Base-by-base conservation (phyloP, 2,113 vertebrate species). In the Heterotilapia buettikoferi region DNA sequence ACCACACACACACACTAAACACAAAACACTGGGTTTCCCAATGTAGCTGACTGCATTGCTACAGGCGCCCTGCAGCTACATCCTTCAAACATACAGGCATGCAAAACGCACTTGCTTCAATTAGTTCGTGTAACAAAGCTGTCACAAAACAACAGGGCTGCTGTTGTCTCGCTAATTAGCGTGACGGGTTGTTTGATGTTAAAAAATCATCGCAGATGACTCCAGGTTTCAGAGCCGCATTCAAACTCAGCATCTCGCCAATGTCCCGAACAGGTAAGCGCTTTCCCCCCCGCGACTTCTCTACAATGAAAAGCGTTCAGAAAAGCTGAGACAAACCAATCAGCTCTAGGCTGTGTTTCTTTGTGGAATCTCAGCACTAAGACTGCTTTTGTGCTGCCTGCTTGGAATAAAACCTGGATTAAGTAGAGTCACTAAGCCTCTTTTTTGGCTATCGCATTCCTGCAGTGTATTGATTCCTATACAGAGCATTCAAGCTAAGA, bases 351-450 rank as follows among this genome's bases (percentile, higher is more conserved):
- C 86, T 79, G 56, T 63, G 26, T 79, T 84, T 84, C 86, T 86
- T 87, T 84, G 47, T 56, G 31, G 86, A 88, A 40, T 90, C 84
- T 47, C 13, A 89, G 88, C 88, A 43, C 90, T 89, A 82, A 92
- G 83, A 79, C 83, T 81, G 89, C 86, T 79, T 91, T 88, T 90
- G 81, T 91, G 47, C 68, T 73, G 66, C 79, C 89, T 16, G 59
- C 71, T 91, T 80, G 71, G 83, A 93, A 90, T 90, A 90, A 94
- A 92, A 93, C 84, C 84, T 82, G 86, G 91, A 93, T 93, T 92
- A 92, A 92, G 86, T 40, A 26, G 81, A 93, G 89, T 91, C 89
- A 66, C 80, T 91, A 93, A 93, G 84, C 91, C 52, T 83, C 84
- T 89, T 90, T 86, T 84, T 90, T 88, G 83, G 78, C 66, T 80